Conservation (phyloP, 2,888 invertebrate genomes). For the Yponomeuta evonymella region DNA sequence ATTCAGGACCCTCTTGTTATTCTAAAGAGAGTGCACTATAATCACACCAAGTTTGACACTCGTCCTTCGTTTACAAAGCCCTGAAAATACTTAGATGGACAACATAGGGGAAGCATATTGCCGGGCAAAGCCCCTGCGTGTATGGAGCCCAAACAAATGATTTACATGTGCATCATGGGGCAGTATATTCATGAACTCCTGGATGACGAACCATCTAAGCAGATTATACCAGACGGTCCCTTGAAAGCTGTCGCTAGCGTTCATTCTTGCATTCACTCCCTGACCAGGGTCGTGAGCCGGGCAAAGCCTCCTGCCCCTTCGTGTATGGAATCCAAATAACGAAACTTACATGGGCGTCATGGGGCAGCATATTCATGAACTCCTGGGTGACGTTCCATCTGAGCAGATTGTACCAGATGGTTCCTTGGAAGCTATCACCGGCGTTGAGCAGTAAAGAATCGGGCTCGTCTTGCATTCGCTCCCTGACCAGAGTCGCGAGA, state of each 20-base stretch:
- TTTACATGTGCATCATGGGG: conserved; percentile 86
- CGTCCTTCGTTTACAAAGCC: no score
- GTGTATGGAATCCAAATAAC: no score
- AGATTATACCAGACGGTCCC: conserved; percentile 87
- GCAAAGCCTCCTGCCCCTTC: conserved; percentile 64
- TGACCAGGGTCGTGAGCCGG: conserved; percentile 76
- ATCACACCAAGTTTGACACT: no score
- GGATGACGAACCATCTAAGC: conserved; percentile 82
- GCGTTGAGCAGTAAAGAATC: conserved; percentile 78
- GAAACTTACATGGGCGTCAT: conserved; percentile 84
- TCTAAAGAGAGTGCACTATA: no score
- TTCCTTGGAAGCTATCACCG: conserved; percentile 82
- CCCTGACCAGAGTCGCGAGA: conserved; percentile 73
- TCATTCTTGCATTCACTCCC: conserved; percentile 40
- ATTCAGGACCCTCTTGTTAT: no score
- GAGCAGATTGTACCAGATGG: conserved; percentile 85
- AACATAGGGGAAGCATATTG: no score
- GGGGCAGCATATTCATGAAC: conserved; percentile 85
- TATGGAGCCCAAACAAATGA: conserved; percentile 18
- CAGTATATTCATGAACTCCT: conserved; percentile 85
- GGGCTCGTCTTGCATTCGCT: conserved; percentile 71
- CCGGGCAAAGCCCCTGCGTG: no score
- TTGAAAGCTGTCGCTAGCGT: conserved; percentile 81
- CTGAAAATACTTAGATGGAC: no score
- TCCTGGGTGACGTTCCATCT: conserved; percentile 85